Base-by-base conservation (phyloP, 30 jellyfish, hydroid and myxozoan species). In the Hydractinia symbiolongicarpus region DNA sequence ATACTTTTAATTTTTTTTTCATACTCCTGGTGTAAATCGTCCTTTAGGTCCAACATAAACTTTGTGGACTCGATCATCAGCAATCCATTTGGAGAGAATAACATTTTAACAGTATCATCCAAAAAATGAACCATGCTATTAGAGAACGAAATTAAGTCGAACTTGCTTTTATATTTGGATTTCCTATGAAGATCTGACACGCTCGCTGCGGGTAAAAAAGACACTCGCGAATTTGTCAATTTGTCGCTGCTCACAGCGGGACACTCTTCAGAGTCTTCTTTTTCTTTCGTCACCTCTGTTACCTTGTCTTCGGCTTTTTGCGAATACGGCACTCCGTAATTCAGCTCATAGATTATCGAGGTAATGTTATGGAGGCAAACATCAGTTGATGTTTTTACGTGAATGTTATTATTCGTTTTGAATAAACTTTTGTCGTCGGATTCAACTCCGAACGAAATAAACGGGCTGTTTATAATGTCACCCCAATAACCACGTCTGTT, bases 401-500 rank as follows among this genome's bases (percentile, higher is more conserved):
- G 87, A 4, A 81, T 44, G 67, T 81, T 88, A 71, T 91, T 91
- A 72, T 68, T 61, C 54, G 75, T 86, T 81, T 86, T 79, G 54
- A 91, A 86, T 4, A 86, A 79, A 3, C 90, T 58, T 49, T 71
- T 70, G 53, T 86, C 92, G 30, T 86, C 95, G 67, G 91, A 86
- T 54, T 86, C 98, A 70, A 83, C 76, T 13, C 98, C 98, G 83
- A 49, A 86, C 16, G 96, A 51, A 40, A 91, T 58, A 66, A 55
- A 91, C 0, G 98, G 98, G 73, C 98, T 86, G 85, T 84, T 87
- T 40, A 91, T 56, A 19, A 91, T 83, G 74, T 86, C 98, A 9
- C 98, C 98, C 98, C 98, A 91, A 67, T 91, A 91, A 72, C 98
- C 98, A 44, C 95, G 96, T 53, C 86, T 80, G 17, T 84, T 82